A percentile compares a stretch with the other conserved stretches of the same genome.
Evolutionary conservation across 1,140 invertebrate genomes (phyloP).

Genomic region (Andrena cerasifolii): DNA sequence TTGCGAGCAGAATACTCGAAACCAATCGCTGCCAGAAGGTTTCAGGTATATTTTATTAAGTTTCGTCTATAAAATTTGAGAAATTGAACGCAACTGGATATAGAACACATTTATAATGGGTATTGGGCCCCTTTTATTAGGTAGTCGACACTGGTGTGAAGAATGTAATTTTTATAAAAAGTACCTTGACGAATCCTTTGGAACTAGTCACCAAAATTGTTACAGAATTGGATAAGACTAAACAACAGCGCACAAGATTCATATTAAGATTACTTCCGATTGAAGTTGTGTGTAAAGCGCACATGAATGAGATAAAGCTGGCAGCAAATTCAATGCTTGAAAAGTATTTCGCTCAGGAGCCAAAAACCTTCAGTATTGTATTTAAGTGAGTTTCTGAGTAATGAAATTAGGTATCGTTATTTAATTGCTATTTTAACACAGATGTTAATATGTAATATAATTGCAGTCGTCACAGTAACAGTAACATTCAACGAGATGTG

Average conservation of each 20-base stretch:
- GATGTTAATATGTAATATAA: slow-evolving; percentile 32
- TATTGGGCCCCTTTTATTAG: slow-evolving; percentile 81
- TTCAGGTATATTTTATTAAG: slow-evolving; percentile 67
- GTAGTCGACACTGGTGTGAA: slow-evolving; percentile 89
- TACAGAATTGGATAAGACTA: slow-evolving; percentile 86
- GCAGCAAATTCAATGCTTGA: slow-evolving; percentile 87
- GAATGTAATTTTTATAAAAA: slow-evolving; percentile 93
- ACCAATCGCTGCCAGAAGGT: slow-evolving; percentile 67
- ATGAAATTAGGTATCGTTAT: background rate
- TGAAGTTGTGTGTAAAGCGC: slow-evolving; percentile 90
- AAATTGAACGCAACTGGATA: background rate
- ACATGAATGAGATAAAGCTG: slow-evolving; percentile 87
- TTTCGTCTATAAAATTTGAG: background rate
- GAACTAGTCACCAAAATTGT: slow-evolving; percentile 88
- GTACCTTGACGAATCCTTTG: slow-evolving; percentile 88
- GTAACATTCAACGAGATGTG: slow-evolving; percentile 86
- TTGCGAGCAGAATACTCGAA: slow-evolving; percentile 84
- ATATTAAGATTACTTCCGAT: slow-evolving; percentile 91
- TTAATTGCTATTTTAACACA: background rate
- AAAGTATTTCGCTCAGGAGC: slow-evolving; percentile 88
- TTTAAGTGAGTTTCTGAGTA: slow-evolving; percentile 85
- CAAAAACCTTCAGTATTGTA: slow-evolving; percentile 89
- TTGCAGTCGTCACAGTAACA: slow-evolving; percentile 88
- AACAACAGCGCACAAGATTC: slow-evolving; percentile 87
- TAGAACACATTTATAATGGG: slow-evolving; percentile 23